Conservation (phyloP, 2,113 vertebrate genomes). For the Pan troglodytes region NHGRI_mPanTro3-v2.1_pri NC_086015.1:65064501-65065000, state of each 20-base stretch:
- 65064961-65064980: neutral
- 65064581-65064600: neutral
- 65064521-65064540: neutral
- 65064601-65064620: neutral
- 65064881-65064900: neutral
- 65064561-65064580: neutral
- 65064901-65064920: neutral
- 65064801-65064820: neutral
- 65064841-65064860: neutral
- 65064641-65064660: neutral
- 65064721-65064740: neutral
- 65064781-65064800: neutral
- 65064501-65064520: neutral
- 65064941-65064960: neutral
- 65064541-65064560: neutral
- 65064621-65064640: neutral
- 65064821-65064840: neutral
- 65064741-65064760: neutral
- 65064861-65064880: neutral
- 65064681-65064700: neutral
- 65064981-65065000: neutral
- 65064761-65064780: neutral
- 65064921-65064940: neutral
- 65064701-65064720: neutral
- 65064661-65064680: neutral